These are phyloP conservation scores for Copsychus sechellarum DNA, from an alignment of 2,113 vertebrate genomes.

Conservation along the genomic window DNA sequence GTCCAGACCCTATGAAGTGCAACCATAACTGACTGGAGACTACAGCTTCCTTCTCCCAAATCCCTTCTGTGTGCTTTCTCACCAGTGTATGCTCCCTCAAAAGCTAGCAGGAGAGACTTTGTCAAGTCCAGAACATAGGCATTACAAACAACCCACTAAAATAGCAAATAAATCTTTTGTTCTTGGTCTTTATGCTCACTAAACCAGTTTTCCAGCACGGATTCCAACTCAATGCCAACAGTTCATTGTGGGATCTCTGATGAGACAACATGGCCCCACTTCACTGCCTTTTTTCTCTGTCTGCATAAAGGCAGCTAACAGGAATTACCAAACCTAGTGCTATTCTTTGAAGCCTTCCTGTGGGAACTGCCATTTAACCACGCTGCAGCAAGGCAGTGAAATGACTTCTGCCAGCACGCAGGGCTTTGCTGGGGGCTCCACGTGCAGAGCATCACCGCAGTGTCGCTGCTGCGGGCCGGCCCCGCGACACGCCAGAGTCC, in stretches of 20 bases:
- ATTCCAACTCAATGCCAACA: neutral
- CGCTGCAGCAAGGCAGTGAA: neutral
- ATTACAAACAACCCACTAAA: conserved; percentile 15
- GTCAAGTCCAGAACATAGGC: neutral
- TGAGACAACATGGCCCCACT: neutral
- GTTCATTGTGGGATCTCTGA: neutral
- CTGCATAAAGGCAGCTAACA: neutral
- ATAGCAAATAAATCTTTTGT: neutral
- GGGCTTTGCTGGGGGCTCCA: conserved; percentile 2
- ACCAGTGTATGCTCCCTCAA: neutral
- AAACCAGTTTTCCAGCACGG: neutral
- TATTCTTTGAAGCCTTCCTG: neutral
- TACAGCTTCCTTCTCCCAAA: neutral
- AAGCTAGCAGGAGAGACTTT: neutral
- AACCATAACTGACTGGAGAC: neutral
- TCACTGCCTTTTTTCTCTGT: neutral
- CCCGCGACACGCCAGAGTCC: accelerated
- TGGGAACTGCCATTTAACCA: neutral
- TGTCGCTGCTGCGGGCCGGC: neutral
- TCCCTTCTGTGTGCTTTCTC: neutral
- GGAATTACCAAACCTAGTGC: neutral
- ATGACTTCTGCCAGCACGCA: neutral
- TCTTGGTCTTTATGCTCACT: neutral
- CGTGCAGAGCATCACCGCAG: neutral
- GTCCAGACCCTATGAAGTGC: neutral